A percentile compares a stretch with the other conserved stretches of the same genome.
phyloP scores from a whole-genome alignment of 2,113 vertebrate genomes.

The Ailurus styani region DNA sequence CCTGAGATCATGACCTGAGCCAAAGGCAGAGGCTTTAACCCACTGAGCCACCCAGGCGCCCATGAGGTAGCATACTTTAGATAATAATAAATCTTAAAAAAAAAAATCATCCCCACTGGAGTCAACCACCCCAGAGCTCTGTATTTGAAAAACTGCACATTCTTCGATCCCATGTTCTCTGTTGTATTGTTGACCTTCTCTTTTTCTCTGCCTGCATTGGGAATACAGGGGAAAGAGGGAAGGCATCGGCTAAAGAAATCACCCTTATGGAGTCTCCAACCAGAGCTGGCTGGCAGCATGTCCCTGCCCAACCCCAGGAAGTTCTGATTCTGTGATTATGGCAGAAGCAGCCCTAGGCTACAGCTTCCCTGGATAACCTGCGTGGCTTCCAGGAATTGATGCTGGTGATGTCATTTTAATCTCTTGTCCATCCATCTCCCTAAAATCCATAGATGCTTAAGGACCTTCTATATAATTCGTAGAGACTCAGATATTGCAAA shows the following conservation, averaged over 20 bases:
- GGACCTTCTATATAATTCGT: neutral
- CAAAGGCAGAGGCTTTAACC: too few relatives aligned
- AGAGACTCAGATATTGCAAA: neutral
- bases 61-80: too few relatives aligned
- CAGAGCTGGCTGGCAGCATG: neutral
- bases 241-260: neutral
- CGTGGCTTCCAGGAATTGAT: neutral
- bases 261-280: neutral
- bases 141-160: neutral
- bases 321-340: neutral
- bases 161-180: neutral
- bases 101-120: neutral
- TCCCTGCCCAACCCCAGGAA: neutral
- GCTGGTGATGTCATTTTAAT: neutral
- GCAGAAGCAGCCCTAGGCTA: neutral
- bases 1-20: too few relatives aligned
- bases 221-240: neutral
- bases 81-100: too few relatives aligned
- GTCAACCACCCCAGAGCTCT: neutral
- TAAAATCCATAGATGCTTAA: slow-evolving; percentile 12
- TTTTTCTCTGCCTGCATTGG: neutral
- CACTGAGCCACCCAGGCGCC: too few relatives aligned
- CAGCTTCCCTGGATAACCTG: neutral
- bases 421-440: neutral
- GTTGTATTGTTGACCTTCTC: neutral